These are phyloP conservation scores for Ectobius pallidus DNA, from an alignment of 2,888 invertebrate genomes.

Conservation along the genomic window DNA sequence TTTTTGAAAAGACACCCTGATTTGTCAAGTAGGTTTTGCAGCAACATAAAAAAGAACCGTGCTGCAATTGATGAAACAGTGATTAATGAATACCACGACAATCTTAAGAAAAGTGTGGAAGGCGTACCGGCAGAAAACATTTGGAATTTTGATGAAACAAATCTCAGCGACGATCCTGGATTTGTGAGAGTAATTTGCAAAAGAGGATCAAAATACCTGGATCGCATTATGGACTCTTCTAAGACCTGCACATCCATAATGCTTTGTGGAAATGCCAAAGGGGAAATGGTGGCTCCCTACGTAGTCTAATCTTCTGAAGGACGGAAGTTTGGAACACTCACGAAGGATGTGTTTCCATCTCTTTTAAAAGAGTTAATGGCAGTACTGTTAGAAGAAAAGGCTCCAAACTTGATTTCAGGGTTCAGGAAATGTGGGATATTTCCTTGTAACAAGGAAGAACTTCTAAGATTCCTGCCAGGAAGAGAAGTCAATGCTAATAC, in stretches of 20 bases:
- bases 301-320: not conserved
- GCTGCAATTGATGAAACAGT: not conserved
- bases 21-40: not conserved
- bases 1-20: not conserved
- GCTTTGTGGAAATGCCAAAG: constrained; percentile 1
- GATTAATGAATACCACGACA: not conserved
- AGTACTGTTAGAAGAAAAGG: not conserved
- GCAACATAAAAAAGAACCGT: not conserved
- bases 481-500: not conserved
- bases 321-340: not conserved
- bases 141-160: not conserved
- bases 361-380: not conserved
- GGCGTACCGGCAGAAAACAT: not conserved
- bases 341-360: not conserved
- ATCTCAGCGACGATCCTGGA: not conserved
- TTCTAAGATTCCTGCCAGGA: not conserved
- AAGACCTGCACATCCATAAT: not conserved
- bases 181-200: not conserved
- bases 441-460: not conserved
- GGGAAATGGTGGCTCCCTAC: not conserved
- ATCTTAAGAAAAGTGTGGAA: not conserved
- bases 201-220: not conserved
- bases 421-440: constrained; percentile 1
- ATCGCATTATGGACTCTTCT: not conserved
- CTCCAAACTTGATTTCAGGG: not conserved